Evolutionary conservation across 1,140 invertebrate genomes (phyloP), one percentile per base, ranked within the genome.

Genomic region (Psilanteris sp.): DNA sequence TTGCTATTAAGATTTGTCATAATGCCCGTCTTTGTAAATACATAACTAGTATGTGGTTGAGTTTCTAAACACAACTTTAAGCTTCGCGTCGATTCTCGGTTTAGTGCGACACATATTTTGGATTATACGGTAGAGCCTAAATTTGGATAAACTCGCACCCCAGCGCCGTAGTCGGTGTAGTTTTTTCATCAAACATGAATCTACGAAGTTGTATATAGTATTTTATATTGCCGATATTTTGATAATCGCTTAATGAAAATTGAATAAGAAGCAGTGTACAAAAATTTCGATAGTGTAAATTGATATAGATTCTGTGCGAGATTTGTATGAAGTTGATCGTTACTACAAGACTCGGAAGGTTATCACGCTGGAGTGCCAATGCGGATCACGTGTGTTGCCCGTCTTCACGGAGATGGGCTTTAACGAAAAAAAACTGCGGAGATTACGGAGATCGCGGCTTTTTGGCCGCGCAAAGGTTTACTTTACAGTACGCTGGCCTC

Each of bases 391-490:
- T 81, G 85, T 86, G 64, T 64, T 83, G 81, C 86, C 86, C 85
- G 81, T 84, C 79, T 86, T 87, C 77, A 80, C 84, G 82, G 84
- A 82, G 80, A 90, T 90, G 89, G 90, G 90, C 80, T 89, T 91
- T 82, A 89, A 89, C 86, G 89, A 90, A 68, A 90, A 89, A 84
- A 91, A 90, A 79, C 85, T 91, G 86, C 86, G 87, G 81, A 87
- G 89, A 75, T 85, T 91, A 73, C 85, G 90, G 79, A 89, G 88
- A 81, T 91, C 91, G 82, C 89, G 90, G 80, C 90, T 91, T 77
- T 91, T 91, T 82, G 91, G 91, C 82, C 87, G 91, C 79, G 91
- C 91, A 61, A 91, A 91, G 81, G 90, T 91, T 72, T 91, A 91
- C 82, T 88, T 91, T 29, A 90, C 90, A 57, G 90, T 91, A 31